phyloP scores from a whole-genome alignment of 2,888 invertebrate genomes.

The Unio pictorum region DNA sequence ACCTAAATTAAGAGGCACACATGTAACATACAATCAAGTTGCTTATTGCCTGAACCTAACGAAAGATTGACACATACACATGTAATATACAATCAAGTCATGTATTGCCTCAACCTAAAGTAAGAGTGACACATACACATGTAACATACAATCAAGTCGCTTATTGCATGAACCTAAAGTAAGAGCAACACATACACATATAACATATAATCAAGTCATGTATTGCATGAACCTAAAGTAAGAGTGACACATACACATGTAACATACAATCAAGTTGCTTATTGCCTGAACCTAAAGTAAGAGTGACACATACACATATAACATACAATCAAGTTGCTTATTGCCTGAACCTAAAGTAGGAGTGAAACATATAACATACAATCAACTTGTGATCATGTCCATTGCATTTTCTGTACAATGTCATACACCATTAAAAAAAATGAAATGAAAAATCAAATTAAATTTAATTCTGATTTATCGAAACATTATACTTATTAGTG shows the following conservation, averaged over 20 bases:
- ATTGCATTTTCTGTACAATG: too few relatives aligned
- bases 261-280: background rate
- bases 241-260: background rate
- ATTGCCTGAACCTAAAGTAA: conserved; percentile 44
- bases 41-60: conserved; percentile 43
- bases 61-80: conserved; percentile 1
- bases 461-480: too few relatives aligned
- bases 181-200: background rate
- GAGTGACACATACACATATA: background rate
- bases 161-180: conserved; percentile 44
- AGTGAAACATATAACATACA: background rate
- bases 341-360: conserved; percentile 37
- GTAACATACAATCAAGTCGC: background rate
- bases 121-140: background rate
- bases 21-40: background rate
- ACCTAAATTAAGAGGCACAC: conserved; percentile 32
- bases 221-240: conserved; percentile 45
- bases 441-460: too few relatives aligned
- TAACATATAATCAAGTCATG: conserved; percentile 36
- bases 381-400: too few relatives aligned
- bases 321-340: conserved; percentile 9
- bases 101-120: conserved; percentile 47
- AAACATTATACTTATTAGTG: too few relatives aligned
- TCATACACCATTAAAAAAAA: too few relatives aligned
- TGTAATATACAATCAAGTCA: conserved; percentile 32